Conservation (phyloP, 2,888 invertebrate genomes). For the Horisme vitalbata region DNA sequence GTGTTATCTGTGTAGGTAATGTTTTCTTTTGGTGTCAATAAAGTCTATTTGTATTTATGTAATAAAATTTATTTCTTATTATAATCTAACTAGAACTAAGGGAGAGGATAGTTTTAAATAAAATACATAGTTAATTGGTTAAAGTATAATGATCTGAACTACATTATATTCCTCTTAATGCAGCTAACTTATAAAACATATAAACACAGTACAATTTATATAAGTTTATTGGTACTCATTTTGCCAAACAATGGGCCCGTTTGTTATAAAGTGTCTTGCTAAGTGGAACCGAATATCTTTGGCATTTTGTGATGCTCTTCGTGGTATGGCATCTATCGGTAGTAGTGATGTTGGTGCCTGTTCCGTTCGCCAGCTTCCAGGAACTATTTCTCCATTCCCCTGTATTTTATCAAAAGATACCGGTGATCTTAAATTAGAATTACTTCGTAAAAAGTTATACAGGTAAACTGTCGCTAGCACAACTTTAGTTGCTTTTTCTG, state of each 20-base stretch:
- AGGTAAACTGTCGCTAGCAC: constrained; percentile 31
- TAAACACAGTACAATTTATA: constrained; percentile 13
- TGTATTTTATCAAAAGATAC: constrained; percentile 32
- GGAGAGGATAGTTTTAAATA: constrained; percentile 13
- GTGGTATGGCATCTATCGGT: constrained; percentile 33
- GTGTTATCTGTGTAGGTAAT: constrained; percentile 12
- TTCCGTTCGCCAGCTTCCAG: constrained; percentile 39
- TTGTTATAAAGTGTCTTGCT: constrained; percentile 36
- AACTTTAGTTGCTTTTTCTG: constrained; percentile 33
- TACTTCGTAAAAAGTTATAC: constrained; percentile 33
- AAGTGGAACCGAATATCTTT: constrained; percentile 31
- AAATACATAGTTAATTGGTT: constrained; percentile 15
- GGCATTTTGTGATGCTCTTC: constrained; percentile 34
- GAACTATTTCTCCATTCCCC: constrained; percentile 32
- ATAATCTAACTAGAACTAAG: constrained; percentile 12
- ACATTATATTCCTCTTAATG: constrained; percentile 12
- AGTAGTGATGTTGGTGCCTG: constrained; percentile 29
- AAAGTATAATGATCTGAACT: constrained; percentile 9
- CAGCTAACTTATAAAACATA: constrained; percentile 14
- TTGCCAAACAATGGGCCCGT: constrained; percentile 35
- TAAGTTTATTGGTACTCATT: constrained; percentile 33
- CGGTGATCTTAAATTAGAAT: constrained; percentile 23
- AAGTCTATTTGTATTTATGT: constrained; percentile 11
- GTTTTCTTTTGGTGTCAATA: constrained; percentile 12
- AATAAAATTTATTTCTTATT: constrained; percentile 13